A percentile compares a stretch with the other conserved stretches of the same genome.
These are phyloP conservation scores for Cephalopterus ornatus DNA, from an alignment of 2,113 vertebrate genomes.

Conservation along the genomic window DNA sequence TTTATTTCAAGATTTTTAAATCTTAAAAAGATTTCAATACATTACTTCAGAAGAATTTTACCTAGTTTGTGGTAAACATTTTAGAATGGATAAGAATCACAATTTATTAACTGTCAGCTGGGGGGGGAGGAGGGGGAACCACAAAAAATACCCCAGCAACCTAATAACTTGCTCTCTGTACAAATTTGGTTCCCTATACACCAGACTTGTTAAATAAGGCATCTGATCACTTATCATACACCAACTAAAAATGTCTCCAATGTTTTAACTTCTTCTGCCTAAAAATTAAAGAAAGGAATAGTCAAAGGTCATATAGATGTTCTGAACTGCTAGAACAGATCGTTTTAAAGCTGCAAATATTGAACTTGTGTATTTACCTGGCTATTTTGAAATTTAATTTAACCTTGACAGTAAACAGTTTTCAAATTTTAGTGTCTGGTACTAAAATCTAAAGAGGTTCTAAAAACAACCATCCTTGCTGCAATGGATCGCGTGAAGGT, in stretches of 20 bases:
- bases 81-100: background rate
- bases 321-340: background rate
- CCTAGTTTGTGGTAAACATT: background rate
- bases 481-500: background rate
- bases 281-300: background rate
- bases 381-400: slow-evolving; percentile 38
- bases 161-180: background rate
- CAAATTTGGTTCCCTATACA: background rate
- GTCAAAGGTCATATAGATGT: background rate
- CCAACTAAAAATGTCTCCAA: background rate
- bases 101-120: background rate
- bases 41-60: background rate
- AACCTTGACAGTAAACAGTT: background rate
- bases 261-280: background rate
- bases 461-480: slow-evolving; percentile 7
- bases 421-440: slow-evolving; percentile 13
- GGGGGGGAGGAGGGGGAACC: accelerated
- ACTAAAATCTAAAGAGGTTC: background rate
- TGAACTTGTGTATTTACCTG: slow-evolving; percentile 38
- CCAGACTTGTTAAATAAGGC: background rate
- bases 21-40: background rate
- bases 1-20: background rate
- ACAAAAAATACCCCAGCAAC: background rate
- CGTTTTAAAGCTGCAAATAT: background rate
- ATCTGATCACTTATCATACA: background rate